phyloP scores from a whole-genome alignment of 2,888 invertebrate genomes.

The Papilio demoleus region DNA sequence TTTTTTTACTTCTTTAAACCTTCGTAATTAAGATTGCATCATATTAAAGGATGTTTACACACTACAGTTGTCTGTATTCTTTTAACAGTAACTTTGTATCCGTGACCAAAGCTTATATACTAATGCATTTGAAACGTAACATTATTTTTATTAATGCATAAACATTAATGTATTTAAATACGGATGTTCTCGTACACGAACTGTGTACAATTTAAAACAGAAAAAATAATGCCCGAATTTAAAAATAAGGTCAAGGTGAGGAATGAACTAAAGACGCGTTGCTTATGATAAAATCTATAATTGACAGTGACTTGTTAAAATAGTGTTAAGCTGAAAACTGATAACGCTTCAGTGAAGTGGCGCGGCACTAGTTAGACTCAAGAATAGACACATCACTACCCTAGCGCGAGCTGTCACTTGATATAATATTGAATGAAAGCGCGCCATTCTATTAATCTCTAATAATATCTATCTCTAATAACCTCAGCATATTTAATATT shows the following conservation, averaged over 20 bases:
- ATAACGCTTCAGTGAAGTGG: too few relatives aligned
- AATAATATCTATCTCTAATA: too few relatives aligned
- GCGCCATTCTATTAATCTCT: too few relatives aligned
- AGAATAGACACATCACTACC: too few relatives aligned
- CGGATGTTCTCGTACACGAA: neutral
- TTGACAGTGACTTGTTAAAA: neutral
- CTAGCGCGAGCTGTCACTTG: too few relatives aligned
- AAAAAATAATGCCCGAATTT: slow-evolving; percentile 3
- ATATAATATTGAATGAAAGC: too few relatives aligned
- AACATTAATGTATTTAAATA: slow-evolving; percentile 6
- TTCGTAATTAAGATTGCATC: slow-evolving; percentile 21
- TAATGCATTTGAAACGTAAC: neutral
- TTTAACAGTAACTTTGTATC: too few relatives aligned
- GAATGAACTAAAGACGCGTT: neutral
- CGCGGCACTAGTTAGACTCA: too few relatives aligned
- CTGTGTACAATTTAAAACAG: slow-evolving; percentile 4
- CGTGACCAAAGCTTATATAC: too few relatives aligned
- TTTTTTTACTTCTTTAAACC: neutral
- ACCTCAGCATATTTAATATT: too few relatives aligned
- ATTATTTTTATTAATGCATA: slow-evolving; percentile 1
- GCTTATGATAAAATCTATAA: neutral
- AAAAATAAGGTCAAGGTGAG: slow-evolving; percentile 15
- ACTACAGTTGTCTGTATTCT: neutral
- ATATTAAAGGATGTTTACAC: slow-evolving; percentile 6
- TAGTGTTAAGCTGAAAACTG: too few relatives aligned